These are phyloP conservation scores for Wiebesia pumilae DNA, from an alignment of 1,140 invertebrate genomes.

Conservation along the genomic window DNA sequence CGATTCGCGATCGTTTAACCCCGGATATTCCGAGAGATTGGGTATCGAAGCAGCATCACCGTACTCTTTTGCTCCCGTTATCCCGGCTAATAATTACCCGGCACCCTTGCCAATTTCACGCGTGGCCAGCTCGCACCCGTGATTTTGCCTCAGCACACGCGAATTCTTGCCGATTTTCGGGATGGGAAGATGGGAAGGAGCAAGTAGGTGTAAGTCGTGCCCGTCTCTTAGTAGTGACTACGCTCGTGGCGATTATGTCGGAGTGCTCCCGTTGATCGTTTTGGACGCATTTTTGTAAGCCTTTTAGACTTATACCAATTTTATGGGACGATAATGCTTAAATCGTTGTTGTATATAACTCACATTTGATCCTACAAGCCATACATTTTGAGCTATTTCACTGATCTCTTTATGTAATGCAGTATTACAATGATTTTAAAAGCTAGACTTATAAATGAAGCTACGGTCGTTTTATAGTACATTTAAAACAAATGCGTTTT, in stretches of 20 bases:
- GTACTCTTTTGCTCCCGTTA: neutral
- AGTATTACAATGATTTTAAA: neutral
- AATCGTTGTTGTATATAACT: neutral
- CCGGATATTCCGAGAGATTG: conserved; percentile 15
- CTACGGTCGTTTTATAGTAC: neutral
- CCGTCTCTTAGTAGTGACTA: neutral
- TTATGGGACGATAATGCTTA: neutral
- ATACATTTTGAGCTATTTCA: neutral
- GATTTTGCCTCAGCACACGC: conserved; percentile 2
- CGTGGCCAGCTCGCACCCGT: conserved; percentile 51
- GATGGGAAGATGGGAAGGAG: neutral
- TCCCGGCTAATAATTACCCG: conserved; percentile 40
- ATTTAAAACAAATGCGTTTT: neutral
- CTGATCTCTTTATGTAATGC: neutral
- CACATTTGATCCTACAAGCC: neutral
- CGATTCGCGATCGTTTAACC: conserved; percentile 18
- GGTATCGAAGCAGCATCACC: neutral
- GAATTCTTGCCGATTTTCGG: conserved; percentile 30
- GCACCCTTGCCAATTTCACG: conserved; percentile 56
- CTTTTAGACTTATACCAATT: neutral
- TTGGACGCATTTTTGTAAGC: neutral
- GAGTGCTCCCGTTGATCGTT: neutral
- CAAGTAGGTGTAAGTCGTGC: neutral
- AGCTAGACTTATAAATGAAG: neutral
- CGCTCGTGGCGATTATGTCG: neutral